Evolutionary conservation across 64 coral and sea anemone species (phyloP), one percentile per base, ranked within the genome.

Genomic region (Platygyra sinensis): DNA sequence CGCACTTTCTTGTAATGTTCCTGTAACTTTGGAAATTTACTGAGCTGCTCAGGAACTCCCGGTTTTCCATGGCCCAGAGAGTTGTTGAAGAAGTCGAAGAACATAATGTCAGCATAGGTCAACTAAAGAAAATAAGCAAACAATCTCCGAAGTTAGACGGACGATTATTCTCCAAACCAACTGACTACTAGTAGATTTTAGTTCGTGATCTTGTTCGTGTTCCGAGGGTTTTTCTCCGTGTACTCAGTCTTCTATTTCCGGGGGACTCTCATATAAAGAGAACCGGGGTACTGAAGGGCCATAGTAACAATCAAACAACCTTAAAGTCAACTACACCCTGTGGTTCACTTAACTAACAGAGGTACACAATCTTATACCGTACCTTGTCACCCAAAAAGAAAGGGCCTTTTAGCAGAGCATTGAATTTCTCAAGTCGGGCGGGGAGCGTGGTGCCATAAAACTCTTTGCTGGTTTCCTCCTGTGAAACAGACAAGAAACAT

Each of bases 391-490:
- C 65, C 8, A 69, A 0, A 27, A 69, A 69, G 25, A 27, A 69
- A 27, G 65, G 22, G 8, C 59, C 33, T 77, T 89, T 89, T 4
- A 89, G 60, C 12, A 89, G 61, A 63, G 18, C 63, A 20, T 30
- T 16, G 25, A 63, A 73, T 4, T 77, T 72, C 13, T 24, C 33
- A 24, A 89, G 32, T 62, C 75, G 76, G 30, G 64, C 75, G 15
- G 87, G 75, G 0, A 89, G 55, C 2, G 75, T 57, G 6, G 87
- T 89, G 65, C 65, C 52, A 6, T 19, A 11, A 57, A 73, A 74
- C 50, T 87, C 85, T 12, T 73, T 73, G 31, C 12, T 79, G 12
- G 67, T 32, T 18, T 50, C 36, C 36, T 89, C 30, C 75, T 79
- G 29, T 76, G 17, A 60, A 22, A 62, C 38, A 62, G 33, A 24